These are phyloP conservation scores for Chlorodrepanis virens DNA, from an alignment of 2,113 vertebrate species.

Conservation along the genomic window DNA sequence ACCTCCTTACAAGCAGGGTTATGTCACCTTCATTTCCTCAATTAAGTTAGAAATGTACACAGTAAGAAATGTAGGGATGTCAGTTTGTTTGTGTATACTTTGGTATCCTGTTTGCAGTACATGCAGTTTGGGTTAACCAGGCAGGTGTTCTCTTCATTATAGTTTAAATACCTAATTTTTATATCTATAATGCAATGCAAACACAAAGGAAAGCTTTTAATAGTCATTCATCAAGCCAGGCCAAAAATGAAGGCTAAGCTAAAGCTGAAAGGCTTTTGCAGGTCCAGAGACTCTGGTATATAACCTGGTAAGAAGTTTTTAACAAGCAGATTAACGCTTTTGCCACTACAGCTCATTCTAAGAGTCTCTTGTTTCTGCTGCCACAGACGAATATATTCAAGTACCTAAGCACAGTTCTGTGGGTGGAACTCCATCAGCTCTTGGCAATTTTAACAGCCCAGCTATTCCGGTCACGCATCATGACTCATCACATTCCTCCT, in stretches of 20 bases:
- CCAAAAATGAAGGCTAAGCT: background rate
- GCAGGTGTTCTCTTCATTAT: background rate
- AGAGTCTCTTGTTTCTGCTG: background rate
- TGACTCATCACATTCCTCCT: background rate
- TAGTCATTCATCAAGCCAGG: background rate
- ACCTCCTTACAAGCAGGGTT: background rate
- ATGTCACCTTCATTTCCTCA: background rate
- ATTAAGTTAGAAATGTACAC: background rate
- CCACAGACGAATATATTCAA: background rate
- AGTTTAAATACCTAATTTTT: background rate
- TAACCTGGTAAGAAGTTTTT: background rate
- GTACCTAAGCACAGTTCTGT: background rate
- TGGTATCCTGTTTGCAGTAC: background rate
- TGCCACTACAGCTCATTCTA: background rate
- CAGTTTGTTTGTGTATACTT: background rate
- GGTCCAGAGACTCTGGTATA: background rate
- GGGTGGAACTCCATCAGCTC: background rate
- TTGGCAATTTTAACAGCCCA: background rate
- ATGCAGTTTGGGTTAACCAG: background rate
- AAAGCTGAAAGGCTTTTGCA: background rate
- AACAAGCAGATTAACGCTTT: background rate
- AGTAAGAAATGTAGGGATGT: background rate
- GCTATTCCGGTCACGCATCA: background rate
- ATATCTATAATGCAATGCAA: background rate
- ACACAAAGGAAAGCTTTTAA: background rate